phyloP scores from a whole-genome alignment of 2,888 invertebrate species.

The Yponomeuta evonymella region DNA sequence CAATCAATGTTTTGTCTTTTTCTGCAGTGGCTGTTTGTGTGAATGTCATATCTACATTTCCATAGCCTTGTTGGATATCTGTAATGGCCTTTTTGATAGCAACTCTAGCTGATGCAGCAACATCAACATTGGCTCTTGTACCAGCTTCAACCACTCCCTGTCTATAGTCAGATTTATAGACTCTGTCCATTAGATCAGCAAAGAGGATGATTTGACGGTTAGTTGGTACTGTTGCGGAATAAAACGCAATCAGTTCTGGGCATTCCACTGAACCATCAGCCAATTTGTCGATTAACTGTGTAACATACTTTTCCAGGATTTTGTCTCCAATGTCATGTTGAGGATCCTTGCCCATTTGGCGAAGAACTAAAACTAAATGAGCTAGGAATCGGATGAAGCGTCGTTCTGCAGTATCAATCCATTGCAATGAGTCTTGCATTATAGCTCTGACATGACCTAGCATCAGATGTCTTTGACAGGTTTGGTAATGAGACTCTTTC shows the following conservation, averaged over 20 bases:
- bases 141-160: conserved; percentile 82
- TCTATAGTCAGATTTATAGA: conserved; percentile 80
- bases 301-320: conserved; percentile 84
- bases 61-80: conserved; percentile 64
- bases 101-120: conserved; percentile 88
- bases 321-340: conserved; percentile 83
- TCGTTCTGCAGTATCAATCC: conserved; percentile 75
- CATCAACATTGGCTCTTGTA: conserved; percentile 84
- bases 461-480: conserved; percentile 90
- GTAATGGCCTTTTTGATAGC: conserved; percentile 85
- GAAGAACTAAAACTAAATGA: conserved; percentile 89
- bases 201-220: conserved; percentile 73
- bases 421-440: conserved; percentile 81
- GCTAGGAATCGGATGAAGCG: conserved; percentile 86
- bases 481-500: conserved; percentile 80
- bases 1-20: conserved; percentile 60
- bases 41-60: conserved; percentile 73
- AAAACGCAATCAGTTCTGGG: conserved; percentile 88
- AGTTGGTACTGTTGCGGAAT: conserved; percentile 85
- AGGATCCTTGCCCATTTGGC: conserved; percentile 84
- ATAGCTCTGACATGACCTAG: conserved; percentile 86
- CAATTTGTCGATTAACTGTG: conserved; percentile 78
- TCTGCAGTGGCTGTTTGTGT: conserved; percentile 80
- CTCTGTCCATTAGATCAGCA: conserved; percentile 81
- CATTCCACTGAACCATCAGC: conserved; percentile 77